These are phyloP conservation scores for Melitaea athalia DNA, from an alignment of 2,888 invertebrate species.

Conservation along the genomic window DNA sequence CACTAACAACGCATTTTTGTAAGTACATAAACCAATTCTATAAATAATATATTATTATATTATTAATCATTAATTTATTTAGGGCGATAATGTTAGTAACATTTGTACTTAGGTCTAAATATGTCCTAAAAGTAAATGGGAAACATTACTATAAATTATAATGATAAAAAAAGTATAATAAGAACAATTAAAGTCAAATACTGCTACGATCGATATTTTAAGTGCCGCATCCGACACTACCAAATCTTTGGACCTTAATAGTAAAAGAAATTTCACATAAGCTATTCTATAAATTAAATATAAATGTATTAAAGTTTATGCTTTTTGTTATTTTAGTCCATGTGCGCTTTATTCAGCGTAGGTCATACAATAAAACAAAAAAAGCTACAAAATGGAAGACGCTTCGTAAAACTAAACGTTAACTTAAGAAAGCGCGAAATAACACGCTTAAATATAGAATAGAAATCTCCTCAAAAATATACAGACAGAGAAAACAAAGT, in stretches of 20 bases:
- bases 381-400: slow-evolving; percentile 65
- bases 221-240: slow-evolving; percentile 66
- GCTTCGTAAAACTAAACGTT: slow-evolving; percentile 53
- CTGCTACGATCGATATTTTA: slow-evolving; percentile 59
- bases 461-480: slow-evolving; percentile 70
- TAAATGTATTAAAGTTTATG: slow-evolving; percentile 62
- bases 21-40: slow-evolving; percentile 78
- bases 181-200: slow-evolving; percentile 61
- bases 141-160: slow-evolving; percentile 43
- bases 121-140: slow-evolving; percentile 58
- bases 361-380: slow-evolving; percentile 53
- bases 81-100: slow-evolving; percentile 68
- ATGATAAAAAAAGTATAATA: slow-evolving; percentile 41
- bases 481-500: slow-evolving; percentile 58
- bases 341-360: slow-evolving; percentile 63
- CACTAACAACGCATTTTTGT: slow-evolving; percentile 48
- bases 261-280: slow-evolving; percentile 67
- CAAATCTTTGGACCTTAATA: slow-evolving; percentile 76
- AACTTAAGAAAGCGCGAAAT: slow-evolving; percentile 19
- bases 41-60: slow-evolving; percentile 52
- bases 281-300: slow-evolving; percentile 55
- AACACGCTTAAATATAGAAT: slow-evolving; percentile 38
- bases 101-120: slow-evolving; percentile 73
- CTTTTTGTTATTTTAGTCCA: slow-evolving; percentile 57
- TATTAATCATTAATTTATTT: slow-evolving; percentile 48